Evolutionary conservation across 2,113 vertebrate genomes (phyloP).

Genomic region (Propithecus coquereli): DNA sequence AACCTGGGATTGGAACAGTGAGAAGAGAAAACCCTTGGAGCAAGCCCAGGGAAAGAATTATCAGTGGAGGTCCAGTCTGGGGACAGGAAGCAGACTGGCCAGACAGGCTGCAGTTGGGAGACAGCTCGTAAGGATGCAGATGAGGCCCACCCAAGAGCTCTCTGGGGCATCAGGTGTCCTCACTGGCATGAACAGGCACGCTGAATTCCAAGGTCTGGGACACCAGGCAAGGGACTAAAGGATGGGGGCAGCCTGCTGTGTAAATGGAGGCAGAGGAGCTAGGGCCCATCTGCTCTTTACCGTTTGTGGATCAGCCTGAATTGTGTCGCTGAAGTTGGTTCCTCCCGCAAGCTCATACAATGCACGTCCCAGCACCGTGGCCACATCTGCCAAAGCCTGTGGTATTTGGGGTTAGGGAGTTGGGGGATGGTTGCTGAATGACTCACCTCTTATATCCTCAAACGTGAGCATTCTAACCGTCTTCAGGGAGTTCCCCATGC

Average conservation of each 20-base stretch:
- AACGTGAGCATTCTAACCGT: background rate
- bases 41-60: background rate
- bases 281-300: slow-evolving; percentile 79
- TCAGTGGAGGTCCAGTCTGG: background rate
- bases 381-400: slow-evolving; percentile 89
- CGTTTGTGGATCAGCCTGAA: slow-evolving; percentile 86
- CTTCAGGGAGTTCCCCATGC: background rate
- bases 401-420: background rate
- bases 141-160: background rate
- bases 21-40: background rate
- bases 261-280: slow-evolving; percentile 48
- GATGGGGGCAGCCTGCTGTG: slow-evolving; percentile 9
- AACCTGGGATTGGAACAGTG: slow-evolving; percentile 81
- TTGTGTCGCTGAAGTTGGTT: slow-evolving; percentile 30
- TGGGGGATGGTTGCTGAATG: background rate
- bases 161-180: background rate
- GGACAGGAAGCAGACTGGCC: background rate
- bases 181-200: background rate
- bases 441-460: too few relatives aligned
- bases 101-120: background rate
- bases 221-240: background rate
- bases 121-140: background rate
- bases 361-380: slow-evolving; percentile 88
- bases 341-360: slow-evolving; percentile 92
- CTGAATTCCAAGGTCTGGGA: background rate